Evolutionary conservation across 2,888 invertebrate genomes (phyloP).

Genomic region (Drosophila suboccidentalis): DNA sequence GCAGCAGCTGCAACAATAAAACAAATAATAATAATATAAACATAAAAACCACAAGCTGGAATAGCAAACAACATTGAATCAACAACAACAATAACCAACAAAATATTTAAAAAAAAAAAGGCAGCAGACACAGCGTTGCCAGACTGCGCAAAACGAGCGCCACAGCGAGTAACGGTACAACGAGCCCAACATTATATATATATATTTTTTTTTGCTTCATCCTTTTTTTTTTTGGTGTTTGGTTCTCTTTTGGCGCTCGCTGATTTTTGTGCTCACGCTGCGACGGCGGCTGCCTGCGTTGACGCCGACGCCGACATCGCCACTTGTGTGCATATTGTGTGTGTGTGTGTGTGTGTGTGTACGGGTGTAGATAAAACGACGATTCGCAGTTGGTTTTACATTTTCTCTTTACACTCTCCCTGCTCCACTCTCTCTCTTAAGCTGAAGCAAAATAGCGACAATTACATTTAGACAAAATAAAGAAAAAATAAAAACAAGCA

Average conservation of each 20-base stretch:
- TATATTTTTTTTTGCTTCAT: neutral
- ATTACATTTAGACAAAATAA: slow-evolving; percentile 6
- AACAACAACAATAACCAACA: slow-evolving; percentile 1
- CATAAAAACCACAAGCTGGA: neutral
- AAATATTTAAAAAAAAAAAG: slow-evolving; percentile 5
- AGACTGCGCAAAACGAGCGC: slow-evolving; percentile 15
- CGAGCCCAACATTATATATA: slow-evolving; percentile 6
- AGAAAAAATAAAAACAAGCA: slow-evolving; percentile 4
- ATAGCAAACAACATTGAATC: neutral
- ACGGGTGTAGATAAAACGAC: slow-evolving; percentile 54
- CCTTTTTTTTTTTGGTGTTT: slow-evolving; percentile 1
- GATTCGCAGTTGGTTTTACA: slow-evolving; percentile 10
- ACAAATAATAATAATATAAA: neutral
- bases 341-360: slow-evolving; percentile 16
- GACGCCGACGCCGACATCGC: slow-evolving; percentile 16
- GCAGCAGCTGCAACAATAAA: slow-evolving; percentile 14
- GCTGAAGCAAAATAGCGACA: slow-evolving; percentile 20
- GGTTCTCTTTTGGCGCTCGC: slow-evolving; percentile 39
- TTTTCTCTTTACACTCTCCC: slow-evolving; percentile 10
- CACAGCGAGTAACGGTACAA: slow-evolving; percentile 48
- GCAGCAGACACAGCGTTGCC: slow-evolving; percentile 46
- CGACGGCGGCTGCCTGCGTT: slow-evolving; percentile 12
- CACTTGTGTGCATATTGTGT: slow-evolving; percentile 13
- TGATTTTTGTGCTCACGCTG: slow-evolving; percentile 27
- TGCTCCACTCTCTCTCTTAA: neutral